Conservation (phyloP, 2,888 invertebrate genomes). For the Busseola fusca region DNA sequence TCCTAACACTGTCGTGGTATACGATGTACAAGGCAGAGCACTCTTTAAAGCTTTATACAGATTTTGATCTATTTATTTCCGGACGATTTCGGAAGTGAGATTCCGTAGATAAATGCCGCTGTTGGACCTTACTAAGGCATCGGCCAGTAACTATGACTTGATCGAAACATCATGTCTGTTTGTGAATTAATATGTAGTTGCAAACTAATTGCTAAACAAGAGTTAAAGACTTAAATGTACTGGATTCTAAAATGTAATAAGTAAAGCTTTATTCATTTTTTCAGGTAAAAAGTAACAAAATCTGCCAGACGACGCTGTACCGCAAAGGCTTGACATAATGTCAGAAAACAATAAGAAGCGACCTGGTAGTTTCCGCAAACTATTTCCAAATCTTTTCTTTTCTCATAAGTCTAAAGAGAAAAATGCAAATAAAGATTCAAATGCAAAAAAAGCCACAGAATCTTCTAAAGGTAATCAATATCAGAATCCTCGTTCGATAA, state of each 20-base stretch:
- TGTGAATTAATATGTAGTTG: background rate
- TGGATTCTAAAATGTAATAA: constrained; percentile 11
- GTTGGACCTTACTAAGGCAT: background rate
- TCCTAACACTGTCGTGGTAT: background rate
- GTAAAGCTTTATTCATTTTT: constrained; percentile 10
- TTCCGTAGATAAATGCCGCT: background rate
- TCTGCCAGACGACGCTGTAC: background rate
- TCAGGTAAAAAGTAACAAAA: constrained; percentile 41
- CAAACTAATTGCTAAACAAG: background rate
- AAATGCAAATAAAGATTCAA: constrained; percentile 60
- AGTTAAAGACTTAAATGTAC: background rate
- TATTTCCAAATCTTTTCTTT: constrained; percentile 81
- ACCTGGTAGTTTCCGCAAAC: constrained; percentile 79
- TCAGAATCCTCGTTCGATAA: constrained; percentile 76
- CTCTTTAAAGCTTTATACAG: background rate
- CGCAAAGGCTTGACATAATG: constrained; percentile 67
- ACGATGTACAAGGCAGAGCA: background rate
- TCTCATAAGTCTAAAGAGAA: constrained; percentile 79
- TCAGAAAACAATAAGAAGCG: constrained; percentile 79
- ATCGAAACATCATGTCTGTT: background rate
- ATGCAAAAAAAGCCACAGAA: constrained; percentile 66
- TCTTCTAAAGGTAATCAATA: constrained; percentile 76
- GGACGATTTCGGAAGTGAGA: background rate
- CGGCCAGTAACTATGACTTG: background rate
- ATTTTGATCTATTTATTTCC: background rate